Percentiles rank a stretch among this genome's conserved stretches.
These are phyloP conservation scores for Rostratula benghalensis DNA, from an alignment of 2,113 vertebrate species.

Conservation along the genomic window DNA sequence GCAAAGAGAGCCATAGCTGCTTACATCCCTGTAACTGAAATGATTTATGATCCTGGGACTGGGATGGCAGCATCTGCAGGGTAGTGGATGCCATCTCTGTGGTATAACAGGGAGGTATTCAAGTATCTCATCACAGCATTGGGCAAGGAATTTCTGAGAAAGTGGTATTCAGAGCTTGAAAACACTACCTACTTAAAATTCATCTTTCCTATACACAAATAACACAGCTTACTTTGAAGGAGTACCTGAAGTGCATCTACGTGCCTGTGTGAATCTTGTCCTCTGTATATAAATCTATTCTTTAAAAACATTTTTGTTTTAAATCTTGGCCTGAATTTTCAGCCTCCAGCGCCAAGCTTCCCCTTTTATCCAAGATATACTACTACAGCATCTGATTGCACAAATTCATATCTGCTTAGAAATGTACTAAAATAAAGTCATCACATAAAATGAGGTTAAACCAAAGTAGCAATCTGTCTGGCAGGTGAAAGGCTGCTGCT, in stretches of 20 bases:
- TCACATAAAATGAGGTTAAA: conserved; percentile 15
- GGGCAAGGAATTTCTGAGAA: neutral
- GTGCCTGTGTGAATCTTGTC: neutral
- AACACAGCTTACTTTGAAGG: neutral
- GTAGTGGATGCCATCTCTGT: neutral
- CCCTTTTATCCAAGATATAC: neutral
- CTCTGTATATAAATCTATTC: neutral
- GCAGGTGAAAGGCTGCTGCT: conserved; percentile 54
- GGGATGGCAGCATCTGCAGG: accelerated
- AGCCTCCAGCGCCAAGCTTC: neutral
- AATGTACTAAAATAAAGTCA: neutral
- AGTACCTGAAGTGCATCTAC: neutral
- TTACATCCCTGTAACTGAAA: neutral
- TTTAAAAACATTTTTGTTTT: neutral
- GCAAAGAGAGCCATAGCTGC: neutral
- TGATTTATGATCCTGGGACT: neutral
- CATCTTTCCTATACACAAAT: neutral
- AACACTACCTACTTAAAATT: neutral
- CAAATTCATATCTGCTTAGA: neutral
- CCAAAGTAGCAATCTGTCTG: neutral
- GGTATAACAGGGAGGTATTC: neutral
- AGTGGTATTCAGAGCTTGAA: neutral
- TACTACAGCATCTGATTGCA: neutral
- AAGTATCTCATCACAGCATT: neutral
- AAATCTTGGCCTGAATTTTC: neutral